Percentiles rank a stretch among this genome's conserved stretches.
Evolutionary conservation across 2,113 vertebrate genomes (phyloP).

Genomic region (Penelope pileata): DNA sequence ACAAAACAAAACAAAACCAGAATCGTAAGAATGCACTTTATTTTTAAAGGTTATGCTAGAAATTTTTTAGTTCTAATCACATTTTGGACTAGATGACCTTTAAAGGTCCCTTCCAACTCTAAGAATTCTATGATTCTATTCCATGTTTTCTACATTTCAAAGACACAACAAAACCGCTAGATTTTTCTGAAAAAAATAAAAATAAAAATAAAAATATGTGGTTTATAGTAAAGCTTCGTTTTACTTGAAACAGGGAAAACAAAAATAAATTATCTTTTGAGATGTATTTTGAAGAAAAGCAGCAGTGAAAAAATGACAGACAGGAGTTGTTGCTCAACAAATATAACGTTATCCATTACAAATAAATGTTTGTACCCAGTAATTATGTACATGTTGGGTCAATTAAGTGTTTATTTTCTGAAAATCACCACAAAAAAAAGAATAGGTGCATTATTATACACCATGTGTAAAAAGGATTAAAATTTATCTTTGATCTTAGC

Average conservation of each 20-base stretch:
- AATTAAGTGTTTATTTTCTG: neutral
- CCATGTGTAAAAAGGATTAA: neutral
- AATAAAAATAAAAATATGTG: neutral
- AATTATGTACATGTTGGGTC: neutral
- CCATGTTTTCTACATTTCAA: neutral
- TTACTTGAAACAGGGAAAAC: neutral
- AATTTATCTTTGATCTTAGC: neutral
- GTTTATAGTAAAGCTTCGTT: neutral
- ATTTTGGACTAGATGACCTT: too few relatives aligned
- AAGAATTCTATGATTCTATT: too few relatives aligned
- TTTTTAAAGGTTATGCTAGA: neutral
- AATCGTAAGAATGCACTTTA: neutral
- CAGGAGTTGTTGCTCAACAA: neutral
- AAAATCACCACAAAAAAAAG: neutral
- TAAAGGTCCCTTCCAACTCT: too few relatives aligned
- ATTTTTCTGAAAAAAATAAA: neutral
- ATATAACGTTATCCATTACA: neutral
- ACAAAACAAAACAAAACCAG: neutral
- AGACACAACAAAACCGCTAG: neutral
- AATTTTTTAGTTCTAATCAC: neutral
- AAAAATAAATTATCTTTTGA: neutral
- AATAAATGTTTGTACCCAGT: neutral
- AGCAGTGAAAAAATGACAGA: neutral
- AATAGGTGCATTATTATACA: neutral
- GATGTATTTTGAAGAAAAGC: neutral